Percentiles rank a stretch among this genome's conserved stretches.
Evolutionary conservation across 2,113 vertebrate genomes (phyloP).

Genomic region (Python bivittatus): DNA sequence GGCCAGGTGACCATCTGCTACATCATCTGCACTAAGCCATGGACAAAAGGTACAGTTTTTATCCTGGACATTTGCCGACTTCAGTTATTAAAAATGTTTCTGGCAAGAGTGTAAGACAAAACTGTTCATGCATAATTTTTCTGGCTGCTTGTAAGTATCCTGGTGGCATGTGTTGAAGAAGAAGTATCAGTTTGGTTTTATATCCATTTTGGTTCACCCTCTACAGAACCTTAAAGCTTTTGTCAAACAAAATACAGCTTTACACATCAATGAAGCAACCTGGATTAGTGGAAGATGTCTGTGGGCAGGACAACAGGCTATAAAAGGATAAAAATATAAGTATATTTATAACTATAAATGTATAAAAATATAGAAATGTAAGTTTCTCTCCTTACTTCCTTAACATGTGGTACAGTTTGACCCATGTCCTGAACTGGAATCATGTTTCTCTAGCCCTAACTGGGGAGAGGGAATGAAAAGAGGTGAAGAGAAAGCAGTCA

Average conservation of each 20-base stretch:
- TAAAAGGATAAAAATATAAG: no score
- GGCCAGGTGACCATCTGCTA: not conserved
- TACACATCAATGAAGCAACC: not conserved
- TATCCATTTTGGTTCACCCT: not conserved
- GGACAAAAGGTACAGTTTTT: not conserved
- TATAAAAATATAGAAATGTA: not conserved
- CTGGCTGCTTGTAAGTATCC: not conserved
- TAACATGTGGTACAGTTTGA: not conserved
- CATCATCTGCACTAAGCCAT: not conserved
- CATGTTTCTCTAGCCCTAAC: not conserved
- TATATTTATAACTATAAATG: no score
- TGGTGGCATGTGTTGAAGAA: not conserved
- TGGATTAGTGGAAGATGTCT: not conserved
- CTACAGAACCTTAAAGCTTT: not conserved
- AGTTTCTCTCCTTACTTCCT: not conserved
- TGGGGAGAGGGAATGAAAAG: not conserved
- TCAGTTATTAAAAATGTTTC: slow-evolving; percentile 18
- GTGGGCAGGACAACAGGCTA: not conserved
- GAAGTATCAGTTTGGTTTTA: not conserved
- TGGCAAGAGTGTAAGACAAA: slow-evolving; percentile 1
- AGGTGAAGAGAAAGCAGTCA: not conserved
- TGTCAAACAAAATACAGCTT: not conserved
- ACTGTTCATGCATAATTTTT: not conserved
- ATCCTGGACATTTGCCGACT: slow-evolving; percentile 3
- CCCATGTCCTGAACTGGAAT: not conserved